These are phyloP conservation scores for Ploceus nigricollis DNA, from an alignment of 2,113 vertebrate genomes.

Conservation along the genomic window DNA sequence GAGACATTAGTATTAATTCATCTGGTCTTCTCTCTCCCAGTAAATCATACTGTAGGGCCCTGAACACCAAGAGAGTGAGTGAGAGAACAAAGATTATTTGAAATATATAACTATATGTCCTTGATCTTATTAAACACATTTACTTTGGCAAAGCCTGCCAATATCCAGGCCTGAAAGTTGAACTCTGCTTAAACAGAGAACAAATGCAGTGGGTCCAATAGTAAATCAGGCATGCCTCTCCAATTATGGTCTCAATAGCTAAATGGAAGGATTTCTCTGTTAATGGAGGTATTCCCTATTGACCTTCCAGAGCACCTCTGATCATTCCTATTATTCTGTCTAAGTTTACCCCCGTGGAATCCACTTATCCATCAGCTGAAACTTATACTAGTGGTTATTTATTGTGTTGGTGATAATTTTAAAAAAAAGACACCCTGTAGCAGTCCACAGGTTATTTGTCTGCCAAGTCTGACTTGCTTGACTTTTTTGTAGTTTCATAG, in stretches of 20 bases:
- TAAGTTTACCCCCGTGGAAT: not conserved
- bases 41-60: not conserved
- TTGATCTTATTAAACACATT: constrained; percentile 42
- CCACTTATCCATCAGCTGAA: not conserved
- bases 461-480: not conserved
- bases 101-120: not conserved
- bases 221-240: not conserved
- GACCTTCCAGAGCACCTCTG: not conserved
- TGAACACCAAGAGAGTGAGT: not conserved
- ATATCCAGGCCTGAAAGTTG: not conserved
- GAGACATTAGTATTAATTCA: not conserved
- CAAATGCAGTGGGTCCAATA: not conserved
- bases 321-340: not conserved
- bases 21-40: not conserved
- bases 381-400: not conserved
- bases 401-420: not conserved
- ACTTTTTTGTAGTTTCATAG: not conserved
- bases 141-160: not conserved
- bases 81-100: not conserved
- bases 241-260: not conserved
- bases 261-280: not conserved
- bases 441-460: not conserved
- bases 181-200: not conserved
- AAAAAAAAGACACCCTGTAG: not conserved
- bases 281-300: not conserved